phyloP scores from a whole-genome alignment of 2,888 invertebrate species.

The Pterobdella sp. region DNA sequence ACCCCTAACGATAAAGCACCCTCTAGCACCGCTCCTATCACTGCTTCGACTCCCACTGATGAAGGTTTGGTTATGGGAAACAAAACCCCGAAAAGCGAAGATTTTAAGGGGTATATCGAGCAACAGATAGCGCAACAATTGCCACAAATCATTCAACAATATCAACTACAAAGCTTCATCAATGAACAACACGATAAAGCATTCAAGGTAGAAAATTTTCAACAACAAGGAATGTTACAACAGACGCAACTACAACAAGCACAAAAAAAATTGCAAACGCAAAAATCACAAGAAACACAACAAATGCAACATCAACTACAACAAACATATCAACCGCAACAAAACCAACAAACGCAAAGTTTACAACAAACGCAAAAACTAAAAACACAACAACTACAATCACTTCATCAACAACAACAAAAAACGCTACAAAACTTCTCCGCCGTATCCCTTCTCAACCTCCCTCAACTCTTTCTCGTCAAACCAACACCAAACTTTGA shows the following conservation, averaged over 20 bases:
- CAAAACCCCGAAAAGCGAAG: constrained; percentile 21
- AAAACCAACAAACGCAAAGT: background rate
- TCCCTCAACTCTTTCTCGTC: background rate
- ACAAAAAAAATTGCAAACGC: background rate
- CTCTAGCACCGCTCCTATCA: background rate
- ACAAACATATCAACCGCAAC: background rate
- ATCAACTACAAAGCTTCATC: constrained; percentile 8
- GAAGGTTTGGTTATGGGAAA: constrained; percentile 19
- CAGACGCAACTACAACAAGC: background rate
- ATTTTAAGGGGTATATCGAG: background rate
- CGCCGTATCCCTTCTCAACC: background rate
- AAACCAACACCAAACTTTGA: background rate
- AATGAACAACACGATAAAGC: background rate
- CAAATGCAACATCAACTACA: constrained; percentile 1
- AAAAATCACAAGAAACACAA: background rate
- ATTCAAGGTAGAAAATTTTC: background rate
- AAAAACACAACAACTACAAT: background rate
- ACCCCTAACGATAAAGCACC: no score
- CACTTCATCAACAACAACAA: background rate
- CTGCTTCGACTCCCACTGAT: constrained; percentile 18
- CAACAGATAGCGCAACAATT: background rate
- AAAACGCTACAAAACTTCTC: background rate
- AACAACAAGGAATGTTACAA: background rate
- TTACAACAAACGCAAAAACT: background rate
- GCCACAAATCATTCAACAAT: background rate